Percentiles rank a stretch among this genome's conserved stretches.
phyloP scores from a whole-genome alignment of 2,888 invertebrate species.

The Metopia argyrocephala region DNA sequence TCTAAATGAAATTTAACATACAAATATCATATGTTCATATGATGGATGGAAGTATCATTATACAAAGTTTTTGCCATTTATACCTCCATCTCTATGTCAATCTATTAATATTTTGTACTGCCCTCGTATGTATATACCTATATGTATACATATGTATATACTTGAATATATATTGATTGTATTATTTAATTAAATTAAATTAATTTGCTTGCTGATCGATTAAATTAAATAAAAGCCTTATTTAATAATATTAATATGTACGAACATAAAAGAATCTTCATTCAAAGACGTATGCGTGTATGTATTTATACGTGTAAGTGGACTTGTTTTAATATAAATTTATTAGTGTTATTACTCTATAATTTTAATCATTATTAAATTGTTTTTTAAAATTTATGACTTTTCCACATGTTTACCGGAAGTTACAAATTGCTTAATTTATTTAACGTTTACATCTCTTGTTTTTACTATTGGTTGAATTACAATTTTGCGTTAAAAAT shows the following conservation, averaged over 20 bases:
- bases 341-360: background rate
- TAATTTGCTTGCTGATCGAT: background rate
- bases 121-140: too few species aligned
- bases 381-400: constrained; percentile 57
- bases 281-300: background rate
- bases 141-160: too few species aligned
- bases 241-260: too few species aligned
- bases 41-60: too few species aligned
- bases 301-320: background rate
- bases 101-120: too few species aligned
- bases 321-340: background rate
- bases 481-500: constrained; percentile 14
- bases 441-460: constrained; percentile 53
- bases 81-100: too few species aligned
- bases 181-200: constrained; percentile 32
- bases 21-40: too few species aligned
- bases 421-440: constrained; percentile 62
- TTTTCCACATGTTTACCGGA: constrained; percentile 61
- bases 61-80: too few species aligned
- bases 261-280: background rate
- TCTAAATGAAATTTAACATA: too few species aligned
- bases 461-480: constrained; percentile 8
- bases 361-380: background rate
- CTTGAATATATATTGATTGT: constrained; percentile 16
- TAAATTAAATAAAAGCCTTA: too few species aligned